Conservation (phyloP, 2,113 vertebrate genomes). For the Physeter macrocephalus region DNA sequence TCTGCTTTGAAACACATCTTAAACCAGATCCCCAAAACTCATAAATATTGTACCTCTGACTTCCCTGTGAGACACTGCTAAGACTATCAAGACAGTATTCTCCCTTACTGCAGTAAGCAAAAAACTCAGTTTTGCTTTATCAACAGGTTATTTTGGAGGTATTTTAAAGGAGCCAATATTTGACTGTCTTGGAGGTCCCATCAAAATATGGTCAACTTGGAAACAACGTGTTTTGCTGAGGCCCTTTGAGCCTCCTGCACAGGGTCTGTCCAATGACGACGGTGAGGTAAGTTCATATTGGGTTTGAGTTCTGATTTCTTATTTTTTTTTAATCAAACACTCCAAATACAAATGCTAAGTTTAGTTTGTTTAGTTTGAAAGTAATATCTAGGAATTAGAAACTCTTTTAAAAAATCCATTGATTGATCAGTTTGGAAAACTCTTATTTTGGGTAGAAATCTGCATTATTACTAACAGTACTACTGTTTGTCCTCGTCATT, state of each 20-base stretch:
- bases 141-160: conserved; percentile 9
- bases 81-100: background rate
- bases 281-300: background rate
- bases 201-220: background rate
- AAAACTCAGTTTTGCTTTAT: conserved; percentile 30
- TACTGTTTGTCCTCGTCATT: background rate
- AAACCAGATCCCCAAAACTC: background rate
- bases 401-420: background rate
- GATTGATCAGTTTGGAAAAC: background rate
- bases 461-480: background rate
- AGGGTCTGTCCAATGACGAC: background rate
- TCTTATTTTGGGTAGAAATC: background rate
- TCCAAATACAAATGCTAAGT: background rate
- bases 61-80: background rate
- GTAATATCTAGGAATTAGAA: background rate
- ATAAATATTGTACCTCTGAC: background rate
- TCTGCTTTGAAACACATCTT: background rate
- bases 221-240: background rate
- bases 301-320: background rate
- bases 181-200: background rate
- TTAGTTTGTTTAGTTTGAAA: background rate
- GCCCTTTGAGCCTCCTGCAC: background rate
- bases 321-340: background rate
- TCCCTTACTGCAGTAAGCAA: background rate
- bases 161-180: conserved; percentile 14